Base-by-base conservation (phyloP, 2,888 invertebrate genomes). In the Agyllia agylla region DNA sequence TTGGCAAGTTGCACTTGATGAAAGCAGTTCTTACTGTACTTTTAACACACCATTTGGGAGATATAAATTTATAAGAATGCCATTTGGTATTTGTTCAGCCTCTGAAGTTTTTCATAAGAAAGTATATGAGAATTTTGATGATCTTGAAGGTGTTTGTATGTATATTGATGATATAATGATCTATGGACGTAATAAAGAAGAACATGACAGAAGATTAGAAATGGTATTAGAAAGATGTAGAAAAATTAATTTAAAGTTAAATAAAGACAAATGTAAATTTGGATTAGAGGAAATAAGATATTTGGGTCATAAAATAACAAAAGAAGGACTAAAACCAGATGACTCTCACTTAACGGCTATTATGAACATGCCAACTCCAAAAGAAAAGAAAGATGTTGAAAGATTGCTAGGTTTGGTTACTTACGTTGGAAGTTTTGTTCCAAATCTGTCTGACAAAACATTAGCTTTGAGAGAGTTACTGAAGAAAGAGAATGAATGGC, bases 221-320 rank as follows among this genome's bases (percentile, higher is more conserved):
- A 30, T 13, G 24, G 85, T 87, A 70, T 57, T 86, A 64, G 79
- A 82, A 13, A 86, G 78, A 31, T 85, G 83, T 83, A 77, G 77
- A 35, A 77, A 77, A 33, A 35, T 20, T 64, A 90, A 87, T 77
- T 57, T 86, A 57, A 87, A 82, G 79, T 30, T 89, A 30, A 89
- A 89, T 24, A 85, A 57, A 82, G 73, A 87, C 20, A 89, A 89
- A 79, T 89, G 87, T 38, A 89, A 75, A 83, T 78, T 89, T 31
- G 85, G 87, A 0, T 57, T 87, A 57, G 33, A 15, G 15, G 89
- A 87, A 82, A 84, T 78, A 42, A 85, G 70, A 70, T 89, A 85
- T 38, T 70, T 57, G 15, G 87, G 87, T 31, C 87, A 84, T 33
- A 38, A 17, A 17, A 87, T 87, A 17, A 70, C 64, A 5, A 79